Evolutionary conservation across 1,140 invertebrate species (phyloP), one percentile per base, ranked within the genome.

Genomic region (Thaumatotibia leucotreta): DNA sequence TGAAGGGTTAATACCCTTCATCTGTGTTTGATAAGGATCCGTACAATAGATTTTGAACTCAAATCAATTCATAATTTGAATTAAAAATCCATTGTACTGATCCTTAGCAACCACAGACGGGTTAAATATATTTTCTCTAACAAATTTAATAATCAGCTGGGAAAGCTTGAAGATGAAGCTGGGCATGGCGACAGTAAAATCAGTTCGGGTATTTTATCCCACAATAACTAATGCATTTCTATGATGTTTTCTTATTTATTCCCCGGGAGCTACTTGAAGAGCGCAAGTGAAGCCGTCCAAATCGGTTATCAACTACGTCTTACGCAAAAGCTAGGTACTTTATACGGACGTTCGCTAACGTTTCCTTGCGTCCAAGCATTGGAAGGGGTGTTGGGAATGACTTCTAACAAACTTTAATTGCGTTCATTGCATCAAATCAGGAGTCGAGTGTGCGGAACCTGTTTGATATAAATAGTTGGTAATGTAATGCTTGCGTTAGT

Each of bases 291-390:
- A 58, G 20, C 62, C 54, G 52, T 66, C 64, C 68, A 64, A 65
- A 32, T 66, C 65, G 63, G 73, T 68, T 70, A 75, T 70, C 70
- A 67, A 58, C 62, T 61, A 49, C 50, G 54, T 58, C 75, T 86
- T 84, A 80, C 76, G 80, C 78, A 83, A 85, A 73, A 70, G 65
- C 68, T 64, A 72, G n/a, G n/a, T n/a, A n/a, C n/a, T n/a, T n/a
- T n/a, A n/a, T n/a, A n/a, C n/a, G n/a, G n/a, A n/a, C n/a, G n/a
- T n/a, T 61, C 66, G 73, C 69, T 78, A 73, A 75, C 71, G 72
- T 83, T 84, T 84, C 79, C 82, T 83, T 72, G 71, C 76, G 64
- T 74, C 66, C 66, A 78, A 75, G 74, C 80, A 69, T 2, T 29
- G 6, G 27, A 29, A 6, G 72, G 66, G 68, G 78, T 80, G 77